Conservation (phyloP, 53 echinoderm and acorn worm species). For the Paelopatides confundens region DNA sequence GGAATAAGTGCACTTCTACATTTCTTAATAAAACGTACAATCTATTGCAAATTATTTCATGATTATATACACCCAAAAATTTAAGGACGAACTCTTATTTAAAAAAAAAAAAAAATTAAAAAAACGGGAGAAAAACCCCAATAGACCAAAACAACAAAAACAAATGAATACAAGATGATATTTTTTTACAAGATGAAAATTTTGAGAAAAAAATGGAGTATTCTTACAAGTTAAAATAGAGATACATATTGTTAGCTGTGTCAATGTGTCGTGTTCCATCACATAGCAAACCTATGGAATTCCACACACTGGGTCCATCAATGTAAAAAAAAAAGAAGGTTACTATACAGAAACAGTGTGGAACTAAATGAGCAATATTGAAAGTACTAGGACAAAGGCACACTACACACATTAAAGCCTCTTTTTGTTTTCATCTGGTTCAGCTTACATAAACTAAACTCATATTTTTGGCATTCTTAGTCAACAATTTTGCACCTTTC, state of each 20-base stretch:
- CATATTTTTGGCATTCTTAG: neutral
- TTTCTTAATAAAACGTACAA: neutral
- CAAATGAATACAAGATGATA: neutral
- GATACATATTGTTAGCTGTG: no score
- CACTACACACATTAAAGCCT: neutral
- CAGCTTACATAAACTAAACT: neutral
- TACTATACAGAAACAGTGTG: no score
- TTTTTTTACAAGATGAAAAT: no score
- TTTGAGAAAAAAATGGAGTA: no score
- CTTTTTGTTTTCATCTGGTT: neutral
- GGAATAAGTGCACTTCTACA: neutral
- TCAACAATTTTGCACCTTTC: neutral
- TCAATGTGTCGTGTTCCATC: no score
- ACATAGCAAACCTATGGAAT: no score
- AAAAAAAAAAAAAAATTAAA: neutral
- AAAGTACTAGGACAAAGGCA: conserved; percentile 31
- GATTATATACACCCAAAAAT: conserved; percentile 18
- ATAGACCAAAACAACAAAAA: neutral
- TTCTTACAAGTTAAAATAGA: no score
- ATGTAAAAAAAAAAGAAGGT: no score
- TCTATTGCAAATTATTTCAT: neutral
- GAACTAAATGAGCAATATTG: neutral
- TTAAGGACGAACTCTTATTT: neutral
- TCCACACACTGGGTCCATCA: no score
- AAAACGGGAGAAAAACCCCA: neutral